Conservation (phyloP, 2,888 invertebrate species). For the Tridacna crocea region DNA sequence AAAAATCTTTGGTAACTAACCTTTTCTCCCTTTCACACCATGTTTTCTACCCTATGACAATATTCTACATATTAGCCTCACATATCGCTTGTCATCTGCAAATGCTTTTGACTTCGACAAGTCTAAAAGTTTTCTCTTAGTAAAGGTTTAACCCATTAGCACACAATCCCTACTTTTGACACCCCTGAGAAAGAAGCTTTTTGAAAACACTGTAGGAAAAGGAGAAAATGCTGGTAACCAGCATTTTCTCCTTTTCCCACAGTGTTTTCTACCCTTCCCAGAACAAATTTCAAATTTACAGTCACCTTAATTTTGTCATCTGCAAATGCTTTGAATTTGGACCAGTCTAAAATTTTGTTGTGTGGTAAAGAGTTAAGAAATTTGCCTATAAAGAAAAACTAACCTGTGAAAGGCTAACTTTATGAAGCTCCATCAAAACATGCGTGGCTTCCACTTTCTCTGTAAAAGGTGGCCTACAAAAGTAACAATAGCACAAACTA, state of each 20-base stretch:
- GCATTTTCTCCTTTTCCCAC: neutral
- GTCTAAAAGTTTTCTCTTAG: no score
- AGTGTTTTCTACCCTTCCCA: no score
- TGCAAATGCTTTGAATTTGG: neutral
- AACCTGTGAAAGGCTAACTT: slow-evolving; percentile 74
- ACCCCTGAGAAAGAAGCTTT: neutral
- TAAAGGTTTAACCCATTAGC: neutral
- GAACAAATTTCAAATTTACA: neutral
- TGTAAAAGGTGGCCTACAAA: slow-evolving; percentile 86
- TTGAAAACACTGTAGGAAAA: neutral
- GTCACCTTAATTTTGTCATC: neutral
- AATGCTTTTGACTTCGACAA: no score
- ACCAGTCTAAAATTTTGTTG: neutral
- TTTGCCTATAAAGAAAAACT: slow-evolving; percentile 5
- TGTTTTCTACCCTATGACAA: no score
- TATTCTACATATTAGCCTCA: no score
- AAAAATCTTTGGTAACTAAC: no score
- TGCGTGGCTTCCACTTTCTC: slow-evolving; percentile 88
- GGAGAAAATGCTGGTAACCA: neutral
- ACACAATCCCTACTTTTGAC: neutral
- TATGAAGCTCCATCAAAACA: slow-evolving; percentile 88
- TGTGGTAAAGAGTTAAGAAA: neutral
- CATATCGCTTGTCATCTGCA: no score
- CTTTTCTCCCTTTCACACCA: no score
- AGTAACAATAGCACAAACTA: no score